These are phyloP conservation scores for Acinonyx jubatus DNA, from an alignment of 2,113 vertebrate species.

Conservation along the genomic window DNA sequence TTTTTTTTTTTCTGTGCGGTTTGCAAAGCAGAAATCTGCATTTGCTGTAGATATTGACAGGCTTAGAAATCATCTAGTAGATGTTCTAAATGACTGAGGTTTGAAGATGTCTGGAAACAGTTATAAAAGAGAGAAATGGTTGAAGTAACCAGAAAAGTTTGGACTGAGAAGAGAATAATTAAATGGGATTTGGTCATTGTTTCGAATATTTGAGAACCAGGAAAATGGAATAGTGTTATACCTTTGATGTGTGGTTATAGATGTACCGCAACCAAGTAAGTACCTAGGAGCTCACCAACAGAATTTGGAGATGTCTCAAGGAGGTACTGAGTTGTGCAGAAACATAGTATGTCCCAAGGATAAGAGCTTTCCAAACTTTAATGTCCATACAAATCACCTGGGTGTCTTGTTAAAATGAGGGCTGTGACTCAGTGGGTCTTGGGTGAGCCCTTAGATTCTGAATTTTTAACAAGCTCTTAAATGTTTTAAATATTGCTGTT, in stretches of 20 bases:
- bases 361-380: neutral
- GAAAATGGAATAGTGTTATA: neutral
- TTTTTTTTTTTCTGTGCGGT: neutral
- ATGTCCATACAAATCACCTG: neutral
- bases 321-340: neutral
- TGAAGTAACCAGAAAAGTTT: neutral
- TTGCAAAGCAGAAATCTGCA: neutral
- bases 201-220: neutral
- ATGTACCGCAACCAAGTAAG: neutral
- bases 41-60: neutral
- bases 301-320: neutral
- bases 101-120: neutral
- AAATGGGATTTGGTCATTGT: neutral
- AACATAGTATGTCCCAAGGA: rapidly evolving
- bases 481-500: neutral
- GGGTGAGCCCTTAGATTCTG: neutral
- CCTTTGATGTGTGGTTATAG: neutral
- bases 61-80: neutral
- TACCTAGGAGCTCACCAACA: neutral
- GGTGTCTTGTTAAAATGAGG: neutral
- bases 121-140: neutral
- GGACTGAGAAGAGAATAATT: neutral
- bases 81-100: neutral
- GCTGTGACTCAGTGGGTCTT: neutral
- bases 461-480: neutral